Conservation (phyloP, 2,888 invertebrate species). For the Salticus scenicus region DNA sequence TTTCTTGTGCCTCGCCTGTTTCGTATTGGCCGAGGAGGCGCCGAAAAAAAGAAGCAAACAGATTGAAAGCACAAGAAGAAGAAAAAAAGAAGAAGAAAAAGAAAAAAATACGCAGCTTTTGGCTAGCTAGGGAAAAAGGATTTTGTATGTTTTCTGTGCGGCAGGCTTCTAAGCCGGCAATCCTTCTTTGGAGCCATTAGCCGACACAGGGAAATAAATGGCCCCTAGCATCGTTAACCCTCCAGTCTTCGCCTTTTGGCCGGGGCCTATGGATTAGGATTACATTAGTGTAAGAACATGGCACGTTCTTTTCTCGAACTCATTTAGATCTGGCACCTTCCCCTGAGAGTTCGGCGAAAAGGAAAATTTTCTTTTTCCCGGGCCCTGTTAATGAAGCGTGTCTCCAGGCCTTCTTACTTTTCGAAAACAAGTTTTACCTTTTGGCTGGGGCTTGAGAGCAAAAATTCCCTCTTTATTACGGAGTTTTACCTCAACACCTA, state of each 20-base stretch:
- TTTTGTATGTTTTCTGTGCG: constrained; percentile 69
- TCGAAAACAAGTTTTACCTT: constrained; percentile 65
- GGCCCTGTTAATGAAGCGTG: constrained; percentile 29
- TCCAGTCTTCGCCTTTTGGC: constrained; percentile 58
- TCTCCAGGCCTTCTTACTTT: constrained; percentile 21
- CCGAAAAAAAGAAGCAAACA: constrained; percentile 51
- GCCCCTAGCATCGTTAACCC: constrained; percentile 65
- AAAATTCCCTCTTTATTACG: constrained; percentile 48
- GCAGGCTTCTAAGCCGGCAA: constrained; percentile 67
- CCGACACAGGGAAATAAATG: constrained; percentile 66
- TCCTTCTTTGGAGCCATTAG: constrained; percentile 67
- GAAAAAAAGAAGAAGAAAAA: constrained; percentile 14
- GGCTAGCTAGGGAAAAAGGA: constrained; percentile 66
- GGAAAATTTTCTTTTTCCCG: constrained; percentile 53
- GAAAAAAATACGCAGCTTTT: constrained; percentile 29
- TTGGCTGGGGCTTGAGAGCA: constrained; percentile 29
- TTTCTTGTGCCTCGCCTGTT: constrained; percentile 1
- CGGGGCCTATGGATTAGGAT: constrained; percentile 68
- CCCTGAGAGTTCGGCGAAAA: constrained; percentile 42
- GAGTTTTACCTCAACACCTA: constrained; percentile 21
- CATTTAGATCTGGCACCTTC: constrained; percentile 67
- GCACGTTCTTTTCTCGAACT: constrained; percentile 65
- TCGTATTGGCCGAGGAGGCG: constrained; percentile 54
- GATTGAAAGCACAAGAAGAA: constrained; percentile 37
- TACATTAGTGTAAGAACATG: constrained; percentile 68